These are phyloP conservation scores for Andrena minutula DNA, from an alignment of 2,888 invertebrate genomes.

Conservation along the genomic window DNA sequence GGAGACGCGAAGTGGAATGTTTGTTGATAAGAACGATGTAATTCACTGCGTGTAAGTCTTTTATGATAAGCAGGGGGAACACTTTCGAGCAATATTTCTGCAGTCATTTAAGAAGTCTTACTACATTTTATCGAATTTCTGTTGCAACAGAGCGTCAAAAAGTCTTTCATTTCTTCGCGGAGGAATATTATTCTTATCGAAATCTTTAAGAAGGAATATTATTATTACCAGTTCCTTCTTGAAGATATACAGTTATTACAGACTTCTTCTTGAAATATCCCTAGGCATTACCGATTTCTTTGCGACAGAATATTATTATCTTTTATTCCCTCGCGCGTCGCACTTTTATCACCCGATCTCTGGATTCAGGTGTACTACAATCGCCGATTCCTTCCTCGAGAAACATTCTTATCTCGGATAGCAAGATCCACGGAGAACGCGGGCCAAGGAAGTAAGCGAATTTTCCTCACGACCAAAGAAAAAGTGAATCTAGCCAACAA, in stretches of 20 bases:
- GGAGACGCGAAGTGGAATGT: neutral
- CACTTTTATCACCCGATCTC: neutral
- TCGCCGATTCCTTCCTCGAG: neutral
- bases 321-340: neutral
- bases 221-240: neutral
- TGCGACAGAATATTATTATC: slow-evolving; percentile 2
- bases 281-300: neutral
- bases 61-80: neutral
- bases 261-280: neutral
- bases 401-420: slow-evolving; percentile 9
- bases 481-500: slow-evolving; percentile 45
- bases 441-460: slow-evolving; percentile 13
- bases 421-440: neutral
- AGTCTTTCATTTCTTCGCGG: neutral
- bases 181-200: neutral
- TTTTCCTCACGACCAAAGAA: slow-evolving; percentile 33
- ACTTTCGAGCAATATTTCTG: neutral
- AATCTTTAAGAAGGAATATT: neutral
- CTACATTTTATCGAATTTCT: neutral
- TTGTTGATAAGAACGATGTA: slow-evolving; percentile 10
- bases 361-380: neutral
- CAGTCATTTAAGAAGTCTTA: neutral
- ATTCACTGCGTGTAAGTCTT: slow-evolving; percentile 5
- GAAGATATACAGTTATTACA: neutral
- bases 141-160: neutral